Evolutionary conservation across 2,797 vertebrate genomes (phyloP).

Genomic region (Leuciscus waleckii): DNA sequence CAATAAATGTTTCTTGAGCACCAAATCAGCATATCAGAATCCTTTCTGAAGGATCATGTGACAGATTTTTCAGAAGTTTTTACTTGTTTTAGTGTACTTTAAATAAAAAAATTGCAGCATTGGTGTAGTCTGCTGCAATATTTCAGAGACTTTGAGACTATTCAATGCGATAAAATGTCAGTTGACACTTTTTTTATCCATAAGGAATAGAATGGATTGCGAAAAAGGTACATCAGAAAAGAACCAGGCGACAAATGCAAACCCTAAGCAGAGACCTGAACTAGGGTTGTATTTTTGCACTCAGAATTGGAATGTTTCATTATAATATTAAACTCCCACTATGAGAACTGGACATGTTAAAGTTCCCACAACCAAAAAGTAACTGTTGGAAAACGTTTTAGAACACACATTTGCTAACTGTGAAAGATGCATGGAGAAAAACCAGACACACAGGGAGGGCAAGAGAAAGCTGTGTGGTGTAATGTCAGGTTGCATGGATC

Average conservation of each 20-base stretch:
- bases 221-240: neutral
- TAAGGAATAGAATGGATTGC: neutral
- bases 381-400: neutral
- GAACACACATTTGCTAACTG: neutral
- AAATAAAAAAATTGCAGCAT: no score
- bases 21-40: neutral
- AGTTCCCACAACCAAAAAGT: neutral
- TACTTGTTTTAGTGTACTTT: no score
- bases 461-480: conserved; percentile 24
- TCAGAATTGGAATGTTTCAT: neutral
- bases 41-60: no score
- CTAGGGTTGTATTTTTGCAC: no score
- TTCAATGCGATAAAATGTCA: no score
- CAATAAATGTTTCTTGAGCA: neutral
- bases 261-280: neutral
- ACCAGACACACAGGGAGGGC: conserved; percentile 1
- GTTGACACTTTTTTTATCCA: neutral
- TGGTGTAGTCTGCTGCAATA: no score
- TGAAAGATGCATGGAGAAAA: neutral
- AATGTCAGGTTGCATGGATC: conserved; percentile 31
- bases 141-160: no score
- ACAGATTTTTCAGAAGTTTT: no score
- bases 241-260: neutral
- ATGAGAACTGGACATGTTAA: neutral
- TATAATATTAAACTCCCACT: neutral